Conservation (phyloP, 2,888 invertebrate genomes). For the Hipparchia semele region DNA sequence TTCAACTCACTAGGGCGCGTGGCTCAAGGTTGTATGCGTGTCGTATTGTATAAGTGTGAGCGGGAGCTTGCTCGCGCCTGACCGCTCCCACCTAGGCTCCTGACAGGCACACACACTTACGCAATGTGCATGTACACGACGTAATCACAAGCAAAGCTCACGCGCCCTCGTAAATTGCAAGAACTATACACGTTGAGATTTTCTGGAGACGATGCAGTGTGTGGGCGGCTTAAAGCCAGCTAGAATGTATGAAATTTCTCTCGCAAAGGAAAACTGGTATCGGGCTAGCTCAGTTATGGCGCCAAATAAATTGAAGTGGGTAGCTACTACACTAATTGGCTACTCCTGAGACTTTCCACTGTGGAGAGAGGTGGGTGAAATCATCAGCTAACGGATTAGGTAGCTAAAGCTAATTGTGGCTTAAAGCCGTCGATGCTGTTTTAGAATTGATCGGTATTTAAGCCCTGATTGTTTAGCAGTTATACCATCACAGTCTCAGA, state of each 20-base stretch:
- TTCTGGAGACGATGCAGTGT: not conserved
- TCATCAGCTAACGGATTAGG: constrained; percentile 1
- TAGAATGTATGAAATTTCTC: constrained; percentile 34
- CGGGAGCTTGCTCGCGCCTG: too few relatives aligned
- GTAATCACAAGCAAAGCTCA: too few relatives aligned
- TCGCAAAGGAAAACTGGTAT: constrained; percentile 31
- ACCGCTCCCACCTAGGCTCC: too few relatives aligned
- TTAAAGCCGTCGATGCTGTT: not conserved
- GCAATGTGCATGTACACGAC: too few relatives aligned
- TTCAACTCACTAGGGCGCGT: too few relatives aligned
- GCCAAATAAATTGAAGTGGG: constrained; percentile 39
- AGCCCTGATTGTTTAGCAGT: too few relatives aligned
- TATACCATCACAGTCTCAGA: too few relatives aligned
- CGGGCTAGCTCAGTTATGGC: constrained; percentile 25
- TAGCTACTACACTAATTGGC: constrained; percentile 31
- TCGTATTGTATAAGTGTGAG: too few relatives aligned
- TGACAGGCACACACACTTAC: too few relatives aligned
- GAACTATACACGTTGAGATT: not conserved
- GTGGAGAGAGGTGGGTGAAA: constrained; percentile 27
- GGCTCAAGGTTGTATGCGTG: too few relatives aligned
- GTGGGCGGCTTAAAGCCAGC: not conserved
- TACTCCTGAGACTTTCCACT: constrained; percentile 31
- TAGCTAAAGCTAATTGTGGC: not conserved
- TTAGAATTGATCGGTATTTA: too few relatives aligned
- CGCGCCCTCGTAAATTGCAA: too few relatives aligned